Evolutionary conservation across 2,797 vertebrate species (phyloP), one percentile per base, ranked within the genome.

Genomic region (Gadopsis bispinosus): DNA sequence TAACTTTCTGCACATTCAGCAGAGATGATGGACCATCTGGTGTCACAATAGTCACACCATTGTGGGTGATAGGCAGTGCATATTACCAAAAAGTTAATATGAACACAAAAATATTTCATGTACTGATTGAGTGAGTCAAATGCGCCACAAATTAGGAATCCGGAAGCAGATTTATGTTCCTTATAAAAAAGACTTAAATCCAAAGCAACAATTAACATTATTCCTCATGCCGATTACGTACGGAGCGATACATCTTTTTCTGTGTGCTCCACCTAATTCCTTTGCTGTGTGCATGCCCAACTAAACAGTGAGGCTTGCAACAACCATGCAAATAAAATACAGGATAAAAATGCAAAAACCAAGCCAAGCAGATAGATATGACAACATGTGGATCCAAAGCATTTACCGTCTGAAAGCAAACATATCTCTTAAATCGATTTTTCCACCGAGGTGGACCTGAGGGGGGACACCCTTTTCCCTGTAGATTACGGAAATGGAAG

Each of bases 401-500:
- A 48, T 86, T 60, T 73, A 66, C 39, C 33, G 56, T 64, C 39
- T 37, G 41, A 83, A 62, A 53, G 37, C 50, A 73, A 50, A 29
- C 48, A 69, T 56, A 78, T 83, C 56, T 71, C 33, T 47, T 79
- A 29, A 70, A 87, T 87, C 77, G 70, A 77, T 80, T 81, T 86
- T 79, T 62, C 56, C 73, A 79, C 70, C 19, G 7, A 82, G 53
- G 35, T 69, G 76, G 47, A 88, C 83, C 75, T 76, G 14, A 69
- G 61, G 75, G 72, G 75, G 61, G 80, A 79, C 77, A 85, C 83
- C 74, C 68, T 81, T 77, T 59, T 86, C 86, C 88, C 83, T 59
- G 69, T 47, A 83, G 86, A 89, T 79, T 77, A 83, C 61, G 22
- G 85, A 88, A 85, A 91, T 79, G 83, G 80, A 88, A 83, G 88